Conservation (phyloP, 2,888 invertebrate species). For the Harpalus rubripes region DNA sequence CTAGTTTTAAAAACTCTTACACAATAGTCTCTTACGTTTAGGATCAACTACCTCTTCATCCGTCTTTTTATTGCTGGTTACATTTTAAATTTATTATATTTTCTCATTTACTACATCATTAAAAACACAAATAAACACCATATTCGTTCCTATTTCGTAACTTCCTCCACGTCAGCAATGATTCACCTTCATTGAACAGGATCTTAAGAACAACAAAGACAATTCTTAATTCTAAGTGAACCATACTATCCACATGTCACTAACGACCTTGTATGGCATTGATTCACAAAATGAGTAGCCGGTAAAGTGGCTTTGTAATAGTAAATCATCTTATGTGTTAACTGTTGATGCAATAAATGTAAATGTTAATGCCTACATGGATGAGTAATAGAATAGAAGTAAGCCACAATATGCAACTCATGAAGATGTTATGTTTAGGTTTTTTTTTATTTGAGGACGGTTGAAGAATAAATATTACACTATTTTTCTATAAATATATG, state of each 20-base stretch:
- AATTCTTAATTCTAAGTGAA: constrained; percentile 4
- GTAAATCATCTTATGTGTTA: constrained; percentile 11
- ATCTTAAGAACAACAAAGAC: constrained; percentile 15
- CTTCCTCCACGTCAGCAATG: not conserved
- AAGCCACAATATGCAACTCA: not conserved
- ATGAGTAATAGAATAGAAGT: constrained; percentile 27
- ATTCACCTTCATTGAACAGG: constrained; percentile 25
- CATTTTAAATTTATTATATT: not conserved
- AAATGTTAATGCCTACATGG: constrained; percentile 55
- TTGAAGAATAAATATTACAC: no score
- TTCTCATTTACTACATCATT: not conserved
- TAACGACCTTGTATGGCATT: constrained; percentile 17
- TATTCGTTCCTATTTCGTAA: constrained; percentile 1
- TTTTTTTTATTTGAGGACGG: no score
- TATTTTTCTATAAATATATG: no score
- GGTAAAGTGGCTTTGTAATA: not conserved
- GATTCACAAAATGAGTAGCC: constrained; percentile 14
- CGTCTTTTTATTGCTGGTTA: not conserved
- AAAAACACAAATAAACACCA: constrained; percentile 6
- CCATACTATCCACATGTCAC: constrained; percentile 7
- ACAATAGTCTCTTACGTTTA: not conserved
- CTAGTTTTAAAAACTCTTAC: not conserved
- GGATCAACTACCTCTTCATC: not conserved
- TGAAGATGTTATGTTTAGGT: no score
- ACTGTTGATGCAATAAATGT: constrained; percentile 45